Percentiles rank a stretch among this genome's conserved stretches.
Evolutionary conservation across 2,888 invertebrate species (phyloP).

Genomic region (Ferdinandea cuprea): DNA sequence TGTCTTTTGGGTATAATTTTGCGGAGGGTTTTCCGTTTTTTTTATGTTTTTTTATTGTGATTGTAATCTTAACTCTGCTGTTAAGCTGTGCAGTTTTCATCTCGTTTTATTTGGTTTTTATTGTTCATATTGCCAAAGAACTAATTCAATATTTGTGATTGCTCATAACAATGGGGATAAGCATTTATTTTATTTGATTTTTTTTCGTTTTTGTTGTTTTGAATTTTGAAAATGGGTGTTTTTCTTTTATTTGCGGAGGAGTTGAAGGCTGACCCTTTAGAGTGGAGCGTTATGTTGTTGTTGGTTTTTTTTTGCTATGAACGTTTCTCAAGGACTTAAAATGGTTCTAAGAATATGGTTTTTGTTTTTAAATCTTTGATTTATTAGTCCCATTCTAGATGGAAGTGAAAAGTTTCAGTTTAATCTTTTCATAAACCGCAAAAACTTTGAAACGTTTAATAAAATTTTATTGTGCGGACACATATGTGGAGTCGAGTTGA

Average conservation of each 20-base stretch:
- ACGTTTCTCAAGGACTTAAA: too few species aligned
- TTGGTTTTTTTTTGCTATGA: not conserved
- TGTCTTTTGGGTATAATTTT: slow-evolving; percentile 53
- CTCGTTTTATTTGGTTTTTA: slow-evolving; percentile 16
- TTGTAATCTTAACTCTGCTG: slow-evolving; percentile 47
- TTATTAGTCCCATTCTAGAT: too few species aligned
- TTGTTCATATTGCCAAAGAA: slow-evolving; percentile 11
- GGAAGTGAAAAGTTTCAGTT: too few species aligned
- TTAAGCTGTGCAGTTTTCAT: slow-evolving; percentile 45
- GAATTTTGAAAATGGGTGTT: not conserved
- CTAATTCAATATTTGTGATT: slow-evolving; percentile 56
- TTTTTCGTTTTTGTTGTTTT: slow-evolving; percentile 2
- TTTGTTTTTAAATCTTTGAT: too few species aligned
- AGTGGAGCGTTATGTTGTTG: not conserved
- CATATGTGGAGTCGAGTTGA: too few species aligned
- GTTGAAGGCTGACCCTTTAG: not conserved
- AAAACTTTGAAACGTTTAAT: too few species aligned
- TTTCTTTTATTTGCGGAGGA: not conserved
- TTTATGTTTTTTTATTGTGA: slow-evolving; percentile 55
- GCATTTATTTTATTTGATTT: slow-evolving; percentile 45
- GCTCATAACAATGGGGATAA: slow-evolving; percentile 1
- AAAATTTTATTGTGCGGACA: too few species aligned
- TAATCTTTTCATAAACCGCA: too few species aligned
- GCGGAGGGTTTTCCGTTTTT: slow-evolving; percentile 30
- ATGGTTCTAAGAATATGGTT: too few species aligned